Evolutionary conservation across 2,888 invertebrate species (phyloP).

Genomic region (Xestia rhomboidea): DNA sequence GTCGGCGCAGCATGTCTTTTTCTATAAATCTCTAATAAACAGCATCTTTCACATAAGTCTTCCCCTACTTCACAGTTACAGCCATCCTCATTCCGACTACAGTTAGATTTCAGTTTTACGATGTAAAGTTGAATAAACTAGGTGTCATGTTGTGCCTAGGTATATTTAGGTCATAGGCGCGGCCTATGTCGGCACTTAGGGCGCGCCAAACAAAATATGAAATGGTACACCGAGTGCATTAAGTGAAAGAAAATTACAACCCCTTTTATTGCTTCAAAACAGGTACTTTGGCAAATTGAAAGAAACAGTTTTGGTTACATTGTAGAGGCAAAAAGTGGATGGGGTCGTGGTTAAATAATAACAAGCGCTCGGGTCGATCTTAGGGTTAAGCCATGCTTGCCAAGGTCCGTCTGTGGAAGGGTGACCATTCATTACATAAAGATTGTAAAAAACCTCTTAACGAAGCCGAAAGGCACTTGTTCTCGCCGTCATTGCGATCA

Average conservation of each 20-base stretch:
- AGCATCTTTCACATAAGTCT: not conserved
- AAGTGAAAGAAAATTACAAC: not conserved
- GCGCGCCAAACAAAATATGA: conserved; percentile 14
- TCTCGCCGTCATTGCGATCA: too few species aligned
- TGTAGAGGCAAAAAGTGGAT: not conserved
- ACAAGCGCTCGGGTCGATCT: too few species aligned
- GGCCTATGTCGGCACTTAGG: not conserved
- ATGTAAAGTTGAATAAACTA: not conserved
- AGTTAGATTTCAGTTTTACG: not conserved
- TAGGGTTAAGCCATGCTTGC: not conserved
- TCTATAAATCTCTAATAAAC: too few species aligned
- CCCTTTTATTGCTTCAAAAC: not conserved
- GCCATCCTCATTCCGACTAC: not conserved
- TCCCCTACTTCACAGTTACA: not conserved
- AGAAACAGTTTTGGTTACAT: not conserved
- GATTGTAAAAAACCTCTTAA: too few species aligned
- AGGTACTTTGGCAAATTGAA: conserved; percentile 7
- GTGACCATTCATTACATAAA: too few species aligned
- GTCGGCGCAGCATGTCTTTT: too few species aligned
- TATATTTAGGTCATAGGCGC: conserved; percentile 33
- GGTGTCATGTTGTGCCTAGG: not conserved
- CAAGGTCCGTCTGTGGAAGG: too few species aligned
- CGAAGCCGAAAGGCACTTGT: too few species aligned
- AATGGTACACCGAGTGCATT: conserved; percentile 23
- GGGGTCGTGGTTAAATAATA: not conserved